Percentiles rank a stretch among this genome's conserved stretches.
Conservation (phyloP, 2,113 vertebrate species). For the Melanostigma gelatinosum region DNA sequence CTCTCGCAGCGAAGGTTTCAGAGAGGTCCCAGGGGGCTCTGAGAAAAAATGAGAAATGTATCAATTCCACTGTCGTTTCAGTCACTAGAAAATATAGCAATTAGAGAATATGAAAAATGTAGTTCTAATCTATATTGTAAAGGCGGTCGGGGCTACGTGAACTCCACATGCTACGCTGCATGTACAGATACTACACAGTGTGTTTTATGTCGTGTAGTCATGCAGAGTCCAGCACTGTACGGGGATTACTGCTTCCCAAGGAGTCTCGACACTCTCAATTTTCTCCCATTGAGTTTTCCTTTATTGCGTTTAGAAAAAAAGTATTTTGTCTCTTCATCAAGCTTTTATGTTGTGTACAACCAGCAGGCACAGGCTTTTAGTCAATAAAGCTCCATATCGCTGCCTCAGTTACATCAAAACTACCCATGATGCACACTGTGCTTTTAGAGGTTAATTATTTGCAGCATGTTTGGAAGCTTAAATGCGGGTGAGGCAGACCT, state of each 20-base stretch:
- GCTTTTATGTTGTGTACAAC: not conserved
- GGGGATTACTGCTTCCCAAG: too few species aligned
- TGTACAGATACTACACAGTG: not conserved
- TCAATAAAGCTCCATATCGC: not conserved
- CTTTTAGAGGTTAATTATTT: not conserved
- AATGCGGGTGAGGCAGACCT: not conserved
- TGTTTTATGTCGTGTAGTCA: not conserved
- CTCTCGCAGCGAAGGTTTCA: conserved; percentile 15
- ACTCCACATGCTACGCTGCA: not conserved
- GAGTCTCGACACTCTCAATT: not conserved
- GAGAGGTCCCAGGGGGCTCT: not conserved
- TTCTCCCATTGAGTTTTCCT: not conserved
- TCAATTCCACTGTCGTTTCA: conserved; percentile 43
- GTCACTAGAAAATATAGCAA: conserved; percentile 37
- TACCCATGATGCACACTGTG: not conserved
- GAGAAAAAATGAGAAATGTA: conserved; percentile 34
- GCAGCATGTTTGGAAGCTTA: not conserved
- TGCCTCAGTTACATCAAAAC: not conserved
- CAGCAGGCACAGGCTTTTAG: not conserved
- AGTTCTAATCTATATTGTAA: conserved; percentile 19
- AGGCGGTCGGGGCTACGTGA: not conserved
- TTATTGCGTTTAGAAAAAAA: not conserved
- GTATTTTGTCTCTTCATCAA: not conserved
- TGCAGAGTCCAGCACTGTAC: not conserved
- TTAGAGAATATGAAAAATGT: conserved; percentile 27